Conservation (phyloP, 2,113 vertebrate genomes). For the Danionella cerebrum region DNA sequence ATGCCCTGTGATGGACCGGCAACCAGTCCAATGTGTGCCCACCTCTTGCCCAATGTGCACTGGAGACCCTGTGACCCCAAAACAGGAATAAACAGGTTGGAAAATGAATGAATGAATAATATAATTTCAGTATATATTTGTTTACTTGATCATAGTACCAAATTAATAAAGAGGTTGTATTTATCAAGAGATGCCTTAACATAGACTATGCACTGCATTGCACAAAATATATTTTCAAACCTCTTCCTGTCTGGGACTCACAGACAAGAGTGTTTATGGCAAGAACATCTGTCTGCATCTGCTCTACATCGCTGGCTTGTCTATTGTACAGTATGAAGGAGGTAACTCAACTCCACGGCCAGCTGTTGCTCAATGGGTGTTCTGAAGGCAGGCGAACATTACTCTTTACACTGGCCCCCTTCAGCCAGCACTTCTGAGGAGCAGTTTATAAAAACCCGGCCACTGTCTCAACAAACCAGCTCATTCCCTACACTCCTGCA, state of each 20-base stretch:
- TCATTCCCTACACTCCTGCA: slow-evolving; percentile 42
- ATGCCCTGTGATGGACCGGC: too few species aligned
- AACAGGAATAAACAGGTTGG: too few species aligned
- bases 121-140: too few species aligned
- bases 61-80: too few species aligned
- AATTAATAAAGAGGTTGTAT: neutral
- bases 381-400: slow-evolving; percentile 35
- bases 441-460: slow-evolving; percentile 37
- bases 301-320: slow-evolving; percentile 31
- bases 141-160: too few species aligned
- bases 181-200: too few species aligned
- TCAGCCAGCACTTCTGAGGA: slow-evolving; percentile 32
- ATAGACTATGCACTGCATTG: neutral
- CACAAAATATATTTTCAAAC: slow-evolving; percentile 30
- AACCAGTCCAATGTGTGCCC: too few species aligned
- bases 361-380: slow-evolving; percentile 43
- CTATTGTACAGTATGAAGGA: slow-evolving; percentile 41
- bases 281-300: slow-evolving; percentile 39
- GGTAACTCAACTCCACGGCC: slow-evolving; percentile 38
- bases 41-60: too few species aligned
- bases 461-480: slow-evolving; percentile 36
- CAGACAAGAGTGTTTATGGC: slow-evolving; percentile 30
- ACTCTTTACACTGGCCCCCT: slow-evolving; percentile 34
- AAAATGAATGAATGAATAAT: neutral
- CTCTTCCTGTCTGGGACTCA: slow-evolving; percentile 15